Evolutionary conservation across 2,113 vertebrate genomes (phyloP), one percentile per base, ranked within the genome.

Genomic region (Mionectes macconnelli): DNA sequence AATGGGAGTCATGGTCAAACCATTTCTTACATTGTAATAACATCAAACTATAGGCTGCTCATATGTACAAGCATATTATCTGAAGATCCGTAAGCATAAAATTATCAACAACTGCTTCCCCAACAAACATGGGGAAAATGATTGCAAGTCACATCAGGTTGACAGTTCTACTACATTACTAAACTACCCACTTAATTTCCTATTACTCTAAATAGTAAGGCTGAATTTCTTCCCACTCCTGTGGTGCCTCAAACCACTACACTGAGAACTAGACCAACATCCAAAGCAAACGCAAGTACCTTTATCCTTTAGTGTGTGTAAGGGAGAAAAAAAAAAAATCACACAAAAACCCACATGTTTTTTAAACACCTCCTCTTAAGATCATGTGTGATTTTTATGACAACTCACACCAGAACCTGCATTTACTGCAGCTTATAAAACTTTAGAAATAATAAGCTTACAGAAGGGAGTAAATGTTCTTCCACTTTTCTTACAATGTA

Each of bases 311-410:
- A 59, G 14, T 37, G 7, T 6, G 12, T 11, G 5, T 37, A 66
- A 73, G 19, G 3, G 4, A 76, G 47, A 73, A 50, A 62, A 76
- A 73, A 73, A 50, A 62, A 76, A 73, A 90, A 37, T 8, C 14
- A 39, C 13, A 10, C 2, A 50, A 82, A 80, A 2, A 2, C 0
- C 4, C 5, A 3, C 0, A 0, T 28, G 9, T 14, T 82, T 78
- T 53, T 82, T 49, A 63, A 92, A 85, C 16, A 92, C 4, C 16
- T 75, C 25, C 57, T 76, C 45, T 53, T 60, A 47, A 60, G 44
- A 93, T 25, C 17, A n/a, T 9, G 5, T 33, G 21, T 64, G 35
- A 87, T 45, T 77, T 63, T 69, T 77, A 60, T 40, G 55, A 89
- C 24, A 59, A 16, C 14, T 55, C 55, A 70, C 11, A 70, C 5